These are phyloP conservation scores for Acleris holmiana DNA, from an alignment of 2,888 invertebrate genomes.

Conservation along the genomic window DNA sequence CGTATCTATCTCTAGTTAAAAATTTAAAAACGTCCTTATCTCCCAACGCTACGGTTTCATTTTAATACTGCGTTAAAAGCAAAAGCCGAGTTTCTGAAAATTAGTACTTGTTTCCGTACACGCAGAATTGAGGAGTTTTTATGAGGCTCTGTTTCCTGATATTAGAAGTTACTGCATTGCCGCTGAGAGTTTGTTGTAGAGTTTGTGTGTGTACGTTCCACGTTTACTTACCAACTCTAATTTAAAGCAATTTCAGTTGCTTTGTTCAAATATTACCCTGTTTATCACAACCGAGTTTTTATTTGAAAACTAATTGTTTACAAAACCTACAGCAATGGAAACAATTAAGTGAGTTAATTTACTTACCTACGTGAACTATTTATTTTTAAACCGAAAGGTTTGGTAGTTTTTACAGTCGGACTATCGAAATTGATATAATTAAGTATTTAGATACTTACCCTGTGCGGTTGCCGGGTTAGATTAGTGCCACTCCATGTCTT, in stretches of 20 bases:
- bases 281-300: not conserved
- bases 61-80: not conserved
- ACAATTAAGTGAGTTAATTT: no score
- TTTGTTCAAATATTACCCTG: not conserved
- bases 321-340: no score
- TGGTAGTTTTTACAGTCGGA: no score
- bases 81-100: not conserved
- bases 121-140: constrained; percentile 18
- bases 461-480: no score
- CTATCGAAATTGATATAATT: no score
- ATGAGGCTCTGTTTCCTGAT: constrained; percentile 8
- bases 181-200: constrained; percentile 1
- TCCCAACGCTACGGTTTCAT: not conserved
- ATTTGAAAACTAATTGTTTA: no score
- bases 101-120: constrained; percentile 16
- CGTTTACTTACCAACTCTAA: constrained; percentile 1
- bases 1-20: not conserved
- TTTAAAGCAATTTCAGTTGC: not conserved
- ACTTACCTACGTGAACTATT: no score
- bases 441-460: no score
- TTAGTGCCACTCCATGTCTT: no score
- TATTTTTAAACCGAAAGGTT: no score
- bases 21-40: not conserved
- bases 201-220: not conserved
- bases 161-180: constrained; percentile 18